Evolutionary conservation across 2,113 vertebrate genomes (phyloP).

Genomic region (Bothrops jararaca): DNA sequence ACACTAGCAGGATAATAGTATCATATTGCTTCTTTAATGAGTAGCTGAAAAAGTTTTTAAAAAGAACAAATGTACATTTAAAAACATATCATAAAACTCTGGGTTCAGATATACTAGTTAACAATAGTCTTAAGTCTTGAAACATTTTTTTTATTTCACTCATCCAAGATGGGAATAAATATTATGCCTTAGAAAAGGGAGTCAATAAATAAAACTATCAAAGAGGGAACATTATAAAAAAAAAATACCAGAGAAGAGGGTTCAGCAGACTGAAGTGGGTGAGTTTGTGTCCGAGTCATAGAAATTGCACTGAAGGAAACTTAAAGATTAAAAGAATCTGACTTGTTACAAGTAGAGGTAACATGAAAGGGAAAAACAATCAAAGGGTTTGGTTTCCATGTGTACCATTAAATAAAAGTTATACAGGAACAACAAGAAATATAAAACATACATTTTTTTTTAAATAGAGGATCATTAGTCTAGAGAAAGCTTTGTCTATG

Average conservation of each 20-base stretch:
- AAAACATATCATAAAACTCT: conserved; percentile 25
- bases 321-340: conserved; percentile 40
- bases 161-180: conserved; percentile 20
- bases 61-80: conserved; percentile 19
- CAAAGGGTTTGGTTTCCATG: conserved; percentile 32
- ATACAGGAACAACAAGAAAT: conserved; percentile 5
- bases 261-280: conserved; percentile 22
- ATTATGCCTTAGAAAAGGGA: conserved; percentile 3
- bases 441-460: background rate
- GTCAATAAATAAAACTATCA: conserved; percentile 39
- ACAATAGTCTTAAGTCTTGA: background rate
- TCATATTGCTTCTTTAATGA: background rate
- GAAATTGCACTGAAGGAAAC: conserved; percentile 27
- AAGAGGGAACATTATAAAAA: conserved; percentile 19
- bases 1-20: conserved; percentile 13
- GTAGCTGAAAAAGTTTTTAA: background rate
- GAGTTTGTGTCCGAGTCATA: background rate
- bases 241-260: background rate
- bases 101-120: conserved; percentile 15
- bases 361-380: conserved; percentile 38
- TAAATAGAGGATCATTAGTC: background rate
- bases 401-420: conserved; percentile 26
- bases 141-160: conserved; percentile 28
- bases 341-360: conserved; percentile 28
- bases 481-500: conserved; percentile 24